Base-by-base conservation (phyloP, 1,140 invertebrate genomes). In the Melitaea cinxia region DNA sequence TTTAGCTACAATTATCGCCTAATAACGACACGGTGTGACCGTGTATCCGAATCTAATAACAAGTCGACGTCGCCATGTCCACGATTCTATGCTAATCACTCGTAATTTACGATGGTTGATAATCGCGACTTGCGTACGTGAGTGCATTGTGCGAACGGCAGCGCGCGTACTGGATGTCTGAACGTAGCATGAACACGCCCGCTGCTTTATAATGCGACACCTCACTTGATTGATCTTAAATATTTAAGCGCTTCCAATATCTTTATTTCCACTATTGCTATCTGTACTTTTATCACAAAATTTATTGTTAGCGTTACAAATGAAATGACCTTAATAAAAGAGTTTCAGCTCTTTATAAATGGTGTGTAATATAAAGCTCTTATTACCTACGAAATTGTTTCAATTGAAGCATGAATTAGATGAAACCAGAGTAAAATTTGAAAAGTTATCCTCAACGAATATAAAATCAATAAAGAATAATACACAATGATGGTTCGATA, bases 61-160 rank as follows among this genome's bases (percentile, higher is more conserved):
- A 74, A 82, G 39, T 23, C 72, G 59, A 63, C 69, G 77, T 75
- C 78, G 77, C 80, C 83, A 68, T 83, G 83, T 79, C 76, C 84
- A 87, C 88, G 85, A 83, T 81, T 37, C 77, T 86, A 90, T 90
- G 88, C 82, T 87, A 90, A 90, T 89, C 82, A 73, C 66, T 75
- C 54, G 85, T 90, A 85, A 89, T 88, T 89, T 90, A 88, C 86
- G 85, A 86, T 67, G 77, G 66, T 67, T 78, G 83, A 87, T 89
- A 88, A 90, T 90, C 86, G 86, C 85, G 81, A 86, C 73, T 76
- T 50, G 66, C 56, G 84, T 86, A 88, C 88, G 88, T 90, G 85
- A 83, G 74, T 73, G 77, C 81, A 83, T 85, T 89, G 84, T 83
- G 77, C 82, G 75, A 80, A 77, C 72, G 67, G 72, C 70, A 72